Conservation (phyloP, 2,113 vertebrate species). For the Myrmecobius fasciatus region DNA sequence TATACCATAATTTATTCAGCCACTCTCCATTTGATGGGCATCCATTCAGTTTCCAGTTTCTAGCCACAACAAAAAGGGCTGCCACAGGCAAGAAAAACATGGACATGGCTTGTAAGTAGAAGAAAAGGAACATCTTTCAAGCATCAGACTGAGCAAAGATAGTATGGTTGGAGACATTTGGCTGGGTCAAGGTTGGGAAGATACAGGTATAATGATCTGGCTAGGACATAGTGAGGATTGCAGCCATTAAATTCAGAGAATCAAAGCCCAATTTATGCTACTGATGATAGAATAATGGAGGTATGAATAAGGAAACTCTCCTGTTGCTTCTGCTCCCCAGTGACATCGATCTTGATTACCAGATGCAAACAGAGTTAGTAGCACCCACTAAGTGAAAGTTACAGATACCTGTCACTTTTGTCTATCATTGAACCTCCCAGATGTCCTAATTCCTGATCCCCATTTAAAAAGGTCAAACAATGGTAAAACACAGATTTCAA, state of each 20-base stretch:
- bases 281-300: not conserved
- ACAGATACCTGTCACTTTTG: not conserved
- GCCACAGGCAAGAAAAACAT: too few relatives aligned
- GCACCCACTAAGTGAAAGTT: not conserved
- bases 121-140: not conserved
- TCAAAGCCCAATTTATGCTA: not conserved
- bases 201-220: not conserved
- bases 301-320: not conserved
- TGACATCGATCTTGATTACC: not conserved
- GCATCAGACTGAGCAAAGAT: not conserved
- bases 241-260: not conserved
- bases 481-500: not conserved
- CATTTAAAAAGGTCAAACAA: not conserved
- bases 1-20: too few relatives aligned
- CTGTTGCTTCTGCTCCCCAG: not conserved
- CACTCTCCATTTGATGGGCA: too few relatives aligned
- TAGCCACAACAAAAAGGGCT: too few relatives aligned
- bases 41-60: too few relatives aligned
- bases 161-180: not conserved
- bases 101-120: not conserved
- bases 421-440: not conserved
- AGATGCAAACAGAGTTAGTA: not conserved
- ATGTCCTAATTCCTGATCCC: not conserved
- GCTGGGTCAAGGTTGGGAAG: not conserved
- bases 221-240: too few relatives aligned